These are phyloP conservation scores for Ctenicera cuprea DNA, from an alignment of 2,888 invertebrate species.

Conservation along the genomic window DNA sequence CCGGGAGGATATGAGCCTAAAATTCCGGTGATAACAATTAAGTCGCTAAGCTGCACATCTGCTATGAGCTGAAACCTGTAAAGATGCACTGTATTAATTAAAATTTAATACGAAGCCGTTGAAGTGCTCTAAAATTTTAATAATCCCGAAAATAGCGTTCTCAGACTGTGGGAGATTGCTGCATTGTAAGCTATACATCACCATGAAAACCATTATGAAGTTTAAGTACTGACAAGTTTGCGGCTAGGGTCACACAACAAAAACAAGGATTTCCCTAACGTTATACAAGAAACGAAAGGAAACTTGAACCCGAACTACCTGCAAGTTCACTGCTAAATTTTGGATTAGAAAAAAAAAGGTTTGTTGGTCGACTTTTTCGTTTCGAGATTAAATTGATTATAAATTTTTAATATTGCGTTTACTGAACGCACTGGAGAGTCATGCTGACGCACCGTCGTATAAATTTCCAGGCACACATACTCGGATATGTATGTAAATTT, in stretches of 20 bases:
- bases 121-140: conserved; percentile 64
- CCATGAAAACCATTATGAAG: conserved; percentile 59
- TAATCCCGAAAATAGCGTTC: conserved; percentile 62
- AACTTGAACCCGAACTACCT: background rate
- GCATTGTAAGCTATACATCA: conserved; percentile 59
- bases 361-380: conserved; percentile 4
- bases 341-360: background rate
- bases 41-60: conserved; percentile 43
- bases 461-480: conserved; percentile 47
- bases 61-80: conserved; percentile 48
- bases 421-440: conserved; percentile 17
- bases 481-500: conserved; percentile 64
- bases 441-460: conserved; percentile 29
- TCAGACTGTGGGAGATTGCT: conserved; percentile 44
- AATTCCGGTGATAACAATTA: conserved; percentile 41
- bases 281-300: background rate
- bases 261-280: conserved; percentile 29
- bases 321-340: conserved; percentile 10
- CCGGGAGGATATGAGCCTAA: conserved; percentile 7
- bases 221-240: conserved; percentile 43
- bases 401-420: conserved; percentile 39
- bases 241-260: conserved; percentile 31
- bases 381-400: conserved; percentile 38
- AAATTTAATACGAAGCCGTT: conserved; percentile 62
- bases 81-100: conserved; percentile 62